A percentile compares a stretch with the other conserved stretches of the same genome.
These are phyloP conservation scores for Criorhina ranunculi DNA, from an alignment of 2,888 invertebrate species.

Conservation along the genomic window DNA sequence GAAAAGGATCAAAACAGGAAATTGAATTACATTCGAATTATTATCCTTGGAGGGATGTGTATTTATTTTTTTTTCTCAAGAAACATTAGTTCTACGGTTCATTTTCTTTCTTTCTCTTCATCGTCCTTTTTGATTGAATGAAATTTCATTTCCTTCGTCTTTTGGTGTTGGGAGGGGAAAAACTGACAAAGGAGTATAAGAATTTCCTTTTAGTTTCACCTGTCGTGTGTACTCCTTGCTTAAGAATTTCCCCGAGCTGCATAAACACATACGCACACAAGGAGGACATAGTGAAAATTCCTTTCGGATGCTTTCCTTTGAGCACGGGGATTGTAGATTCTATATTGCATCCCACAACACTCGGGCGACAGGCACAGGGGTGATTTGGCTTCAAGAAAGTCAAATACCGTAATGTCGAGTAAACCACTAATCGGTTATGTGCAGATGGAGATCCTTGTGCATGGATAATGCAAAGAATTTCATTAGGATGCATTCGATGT, in stretches of 20 bases:
- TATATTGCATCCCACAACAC: background rate
- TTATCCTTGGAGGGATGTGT: constrained; percentile 44
- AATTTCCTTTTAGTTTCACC: constrained; percentile 42
- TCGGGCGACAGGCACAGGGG: background rate
- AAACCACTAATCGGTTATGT: constrained; percentile 46
- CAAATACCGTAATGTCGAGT: constrained; percentile 55
- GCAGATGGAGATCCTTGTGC: constrained; percentile 29
- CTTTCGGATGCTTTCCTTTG: background rate
- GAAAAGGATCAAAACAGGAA: constrained; percentile 55
- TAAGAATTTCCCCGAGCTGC: constrained; percentile 46
- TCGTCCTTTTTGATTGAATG: constrained; percentile 57
- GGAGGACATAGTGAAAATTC: background rate
- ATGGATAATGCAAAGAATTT: constrained; percentile 65
- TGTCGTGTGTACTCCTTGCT: constrained; percentile 50
- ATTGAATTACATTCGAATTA: constrained; percentile 70
- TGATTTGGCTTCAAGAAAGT: constrained; percentile 23
- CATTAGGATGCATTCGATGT: constrained; percentile 72
- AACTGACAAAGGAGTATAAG: constrained; percentile 10
- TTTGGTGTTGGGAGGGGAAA: background rate
- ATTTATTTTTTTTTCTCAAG: constrained; percentile 8
- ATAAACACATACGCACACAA: background rate
- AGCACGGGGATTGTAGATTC: background rate
- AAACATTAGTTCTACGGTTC: constrained; percentile 24
- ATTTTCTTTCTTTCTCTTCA: background rate
- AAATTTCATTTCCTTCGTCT: constrained; percentile 55